Base-by-base conservation (phyloP, 2,113 vertebrate genomes). In the Periophthalmus modestus region DNA sequence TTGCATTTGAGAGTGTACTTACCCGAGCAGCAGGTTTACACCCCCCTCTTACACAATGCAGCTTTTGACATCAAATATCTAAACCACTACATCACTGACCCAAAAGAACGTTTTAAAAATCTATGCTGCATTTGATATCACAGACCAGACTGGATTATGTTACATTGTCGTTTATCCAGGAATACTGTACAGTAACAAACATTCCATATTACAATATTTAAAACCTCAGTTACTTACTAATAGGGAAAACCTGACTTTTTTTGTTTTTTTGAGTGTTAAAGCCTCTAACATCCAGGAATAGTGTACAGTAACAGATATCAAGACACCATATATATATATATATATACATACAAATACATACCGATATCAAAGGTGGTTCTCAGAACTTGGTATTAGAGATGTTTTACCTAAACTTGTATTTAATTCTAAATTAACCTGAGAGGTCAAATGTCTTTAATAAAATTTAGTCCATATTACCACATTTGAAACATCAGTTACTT, bases 1-100 rank as follows among this genome's bases (percentile, higher is more conserved):
- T 69, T 75, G 80, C 12, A 9, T 46, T 65, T 65, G 23, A 75
- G 72, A 68, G 19, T 71, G 80, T 61, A 55, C 74, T 16, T 16
- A 69, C 75, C 24, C 39, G 39, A 78, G 83, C 2, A 15, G 61
- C 50, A 47, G 55, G 4, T 33, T 61, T 61, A 61, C 52, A 7
- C 57, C 57, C 57, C 11, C 23, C 23, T 39, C 36, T 21, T 23
- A 59, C 57, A 59, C 62, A 65, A 65, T 15, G 19, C 62, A 18
- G 18, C 34, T 10, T 65, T 65, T 39, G 33, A 39, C 33, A 36
- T 39, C 34, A 39, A 21, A 43, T 39, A 39, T 65, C 62, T 34
- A 39, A 65, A n/a, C 33, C 34, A 21, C 36, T n/a, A 11, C 3
- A 43, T 39, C n/a, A 36, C 6, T 18, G 3, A 21, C 19, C 9